Base-by-base conservation (phyloP, 2,888 invertebrate species). In the Salpingus planirostris region DNA sequence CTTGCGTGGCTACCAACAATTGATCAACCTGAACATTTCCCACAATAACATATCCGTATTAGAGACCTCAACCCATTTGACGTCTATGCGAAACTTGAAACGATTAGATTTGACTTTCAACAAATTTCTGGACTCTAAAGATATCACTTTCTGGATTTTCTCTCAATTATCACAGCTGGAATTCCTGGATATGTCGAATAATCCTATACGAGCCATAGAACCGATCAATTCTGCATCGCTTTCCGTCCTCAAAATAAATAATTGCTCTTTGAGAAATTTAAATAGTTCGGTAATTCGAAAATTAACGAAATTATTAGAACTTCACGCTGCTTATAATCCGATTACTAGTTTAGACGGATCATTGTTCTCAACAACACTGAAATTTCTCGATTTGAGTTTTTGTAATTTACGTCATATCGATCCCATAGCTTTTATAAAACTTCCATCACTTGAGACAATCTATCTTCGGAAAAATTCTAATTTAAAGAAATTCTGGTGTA, bases 91-190 rank as follows among this genome's bases (percentile, higher is more conserved):
- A 2, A 62, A 69, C 12, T 62, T 85, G 15, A 68, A 74, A 49
- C 62, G 64, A 3, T 57, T 85, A 21, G 73, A 80, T 56, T 60
- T 85, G 40, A 73, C 76, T 13, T 68, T 65, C 34, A 85, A 85
- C 52, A 57, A 65, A 28, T 74, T 85, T 38, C 64, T 60, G 14
- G 62, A 68, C 29, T 76, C 79, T 78, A 46, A 64, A 2, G 68
- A 69, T 26, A 57, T 80, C 21, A 70, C 68, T 53, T 71, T 76
- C 1, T 70, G 67, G 36, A 59, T 67, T 14, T 65, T 73, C 2
- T 63, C 56, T 29, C 64, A 67, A 34, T 66, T 72, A 1, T 57
- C 57, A 0, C 73, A 64, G 27, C 60, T 85, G 27, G 68, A 67
- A 48, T 66, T 64, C 22, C 59, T 85, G n/a, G 71, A 76, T 41